Base-by-base conservation (phyloP, 2,113 vertebrate species). In the Takifugu flavidus region DNA sequence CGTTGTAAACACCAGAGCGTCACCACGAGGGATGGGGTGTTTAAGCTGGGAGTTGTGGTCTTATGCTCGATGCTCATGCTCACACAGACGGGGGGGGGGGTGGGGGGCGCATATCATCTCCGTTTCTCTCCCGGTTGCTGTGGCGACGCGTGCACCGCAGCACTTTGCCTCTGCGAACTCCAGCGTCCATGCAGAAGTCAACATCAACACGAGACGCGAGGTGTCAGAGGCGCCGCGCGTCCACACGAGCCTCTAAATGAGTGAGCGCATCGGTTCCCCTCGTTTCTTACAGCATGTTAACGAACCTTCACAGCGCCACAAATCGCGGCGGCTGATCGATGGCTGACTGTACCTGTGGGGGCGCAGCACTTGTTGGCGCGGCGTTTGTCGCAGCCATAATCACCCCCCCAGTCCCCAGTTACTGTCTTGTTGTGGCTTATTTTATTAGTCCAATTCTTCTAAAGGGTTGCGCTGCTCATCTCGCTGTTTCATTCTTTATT, bases 111-210 rank as follows among this genome's bases (percentile, higher is more conserved):
- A 10, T 62, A 50, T 74, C 54, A 3, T 52, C 57, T 39, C 49
- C 47, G 14, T 80, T 28, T 70, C 44, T 20, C 29, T 50, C 66
- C 49, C 5, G 66, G 88, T 87, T 86, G 85, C 88, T 72, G 84
- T 87, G 82, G 82, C 53, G 75, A 87, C 68, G 72, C 70, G 64
- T 77, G 64, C 20, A 20, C 81, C 39, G 67, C 76, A 79, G 80
- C 53, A 29, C 71, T 59, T 44, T 49, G 49, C 58, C 69, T 70
- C 79, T 65, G 69, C 80, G 74, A 65, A 65, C 66, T 65, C 49
- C 58, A 49, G 20, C 20, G 20, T 20, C 20, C 20, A 20, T 20
- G 20, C 20, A 50, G 49, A 42, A 74, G 65, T 42, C 56, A 58
- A 43, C 43, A 62, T 44, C 25, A 14, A 27, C 11, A n/a, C 25